Conservation (phyloP, 2,113 vertebrate species). For the Coracopsis vasa region DNA sequence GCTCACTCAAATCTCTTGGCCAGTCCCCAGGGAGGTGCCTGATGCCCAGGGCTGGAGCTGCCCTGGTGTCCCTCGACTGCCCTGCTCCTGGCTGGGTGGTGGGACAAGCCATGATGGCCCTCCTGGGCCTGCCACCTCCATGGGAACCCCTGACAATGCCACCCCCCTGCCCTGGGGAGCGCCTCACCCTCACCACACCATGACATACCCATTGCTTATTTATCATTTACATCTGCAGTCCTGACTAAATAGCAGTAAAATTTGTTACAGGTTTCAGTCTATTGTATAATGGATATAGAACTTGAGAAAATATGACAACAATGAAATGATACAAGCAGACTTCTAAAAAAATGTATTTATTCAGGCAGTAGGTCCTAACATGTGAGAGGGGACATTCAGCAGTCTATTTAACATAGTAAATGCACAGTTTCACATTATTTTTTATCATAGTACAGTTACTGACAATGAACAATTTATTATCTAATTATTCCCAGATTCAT, state of each 20-base stretch:
- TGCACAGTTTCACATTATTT: neutral
- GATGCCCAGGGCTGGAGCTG: neutral
- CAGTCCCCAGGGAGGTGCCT: neutral
- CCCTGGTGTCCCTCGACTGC: fast-evolving
- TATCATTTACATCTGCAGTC: neutral
- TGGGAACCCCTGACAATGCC: neutral
- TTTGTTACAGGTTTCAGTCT: neutral
- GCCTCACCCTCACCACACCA: neutral
- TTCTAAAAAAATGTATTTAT: neutral
- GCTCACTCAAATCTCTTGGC: neutral
- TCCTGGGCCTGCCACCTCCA: fast-evolving
- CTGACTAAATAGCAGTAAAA: neutral
- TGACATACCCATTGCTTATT: neutral
- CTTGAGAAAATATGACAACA: neutral
- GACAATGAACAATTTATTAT: neutral
- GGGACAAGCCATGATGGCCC: neutral
- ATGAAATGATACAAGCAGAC: neutral
- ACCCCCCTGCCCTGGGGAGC: neutral
- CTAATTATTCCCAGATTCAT: neutral
- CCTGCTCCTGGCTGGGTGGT: neutral
- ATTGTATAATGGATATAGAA: neutral
- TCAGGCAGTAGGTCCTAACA: neutral
- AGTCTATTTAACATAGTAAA: neutral
- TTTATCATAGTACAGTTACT: neutral
- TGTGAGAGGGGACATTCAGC: neutral